Evolutionary conservation across 2,797 vertebrate species (phyloP), one percentile per base, ranked within the genome.

Genomic region (Aeoliscus strigatus): DNA sequence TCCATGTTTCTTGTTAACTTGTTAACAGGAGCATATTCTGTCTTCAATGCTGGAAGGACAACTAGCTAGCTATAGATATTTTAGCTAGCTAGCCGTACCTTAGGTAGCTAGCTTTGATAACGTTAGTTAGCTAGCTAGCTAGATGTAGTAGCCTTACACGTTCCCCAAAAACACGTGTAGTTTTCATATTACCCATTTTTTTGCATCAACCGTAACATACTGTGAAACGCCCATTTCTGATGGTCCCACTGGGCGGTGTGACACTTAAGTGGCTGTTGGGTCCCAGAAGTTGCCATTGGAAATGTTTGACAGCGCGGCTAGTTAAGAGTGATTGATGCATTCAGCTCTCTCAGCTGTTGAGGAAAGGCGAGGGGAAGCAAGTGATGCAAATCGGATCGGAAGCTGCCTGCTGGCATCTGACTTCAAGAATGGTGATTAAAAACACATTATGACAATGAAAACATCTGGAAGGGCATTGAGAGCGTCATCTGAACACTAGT

Each of bases 371-470:
- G 69, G 60, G 61, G 43, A 61, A 66, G 52, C 60, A 66, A 76
- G 74, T 40, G 73, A 74, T 75, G 80, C 75, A 75, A 62, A 79
- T 77, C 73, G 44, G 66, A 76, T 52, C 71, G 70, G 66, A 64
- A 68, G 56, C 66, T 51, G 76, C 79, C 71, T 75, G 76, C 76
- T 82, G 81, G 73, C 76, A 80, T 87, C 70, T 67, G 77, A 85
- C 81, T 85, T 80, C 59, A 70, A 78, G 73, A 79, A 70, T 29
- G 66, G 78, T 84, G 78, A 90, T 88, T 88, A 87, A 90, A 88
- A 87, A 85, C 76, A 83, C 84, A 88, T 88, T 87, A 89, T 80
- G 72, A 74, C 74, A 81, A 83, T 82, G 71, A 75, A 70, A 82
- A 84, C 84, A 86, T 84, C 81, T 86, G 84, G 73, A 30, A 63